These are phyloP conservation scores for Carollia perspicillata DNA, from an alignment of 2,113 vertebrate species.

Conservation along the genomic window DNA sequence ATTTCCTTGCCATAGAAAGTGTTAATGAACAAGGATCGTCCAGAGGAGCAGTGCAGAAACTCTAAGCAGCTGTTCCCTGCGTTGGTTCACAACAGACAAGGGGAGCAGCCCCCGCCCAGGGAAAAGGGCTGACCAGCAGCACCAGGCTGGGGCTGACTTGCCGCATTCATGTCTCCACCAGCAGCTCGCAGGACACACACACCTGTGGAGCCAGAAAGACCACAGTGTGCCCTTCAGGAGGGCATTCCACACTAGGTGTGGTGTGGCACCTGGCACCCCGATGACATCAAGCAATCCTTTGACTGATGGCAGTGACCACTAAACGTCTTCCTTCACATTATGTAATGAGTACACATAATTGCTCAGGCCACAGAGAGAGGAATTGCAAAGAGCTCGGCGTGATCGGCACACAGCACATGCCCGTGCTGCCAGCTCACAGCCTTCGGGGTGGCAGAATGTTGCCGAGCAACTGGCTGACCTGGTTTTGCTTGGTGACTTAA, in stretches of 20 bases:
- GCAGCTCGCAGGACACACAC: neutral
- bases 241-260: neutral
- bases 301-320: neutral
- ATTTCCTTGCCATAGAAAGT: neutral
- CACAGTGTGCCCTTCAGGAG: neutral
- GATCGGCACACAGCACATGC: neutral
- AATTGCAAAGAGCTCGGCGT: neutral
- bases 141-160: neutral
- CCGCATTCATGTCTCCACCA: neutral
- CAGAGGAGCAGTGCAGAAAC: neutral
- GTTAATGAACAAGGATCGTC: neutral
- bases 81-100: neutral
- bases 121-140: neutral
- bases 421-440: neutral
- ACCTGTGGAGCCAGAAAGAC: neutral
- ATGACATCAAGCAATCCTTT: neutral
- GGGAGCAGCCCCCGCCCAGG: neutral
- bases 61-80: neutral
- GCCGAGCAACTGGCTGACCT: constrained; percentile 2
- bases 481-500: neutral
- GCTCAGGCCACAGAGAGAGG: neutral
- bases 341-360: neutral
- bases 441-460: neutral
- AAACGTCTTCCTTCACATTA: neutral
- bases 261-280: neutral